Conservation (phyloP, 1,140 invertebrate species). For the Hestina assimilis region DNA sequence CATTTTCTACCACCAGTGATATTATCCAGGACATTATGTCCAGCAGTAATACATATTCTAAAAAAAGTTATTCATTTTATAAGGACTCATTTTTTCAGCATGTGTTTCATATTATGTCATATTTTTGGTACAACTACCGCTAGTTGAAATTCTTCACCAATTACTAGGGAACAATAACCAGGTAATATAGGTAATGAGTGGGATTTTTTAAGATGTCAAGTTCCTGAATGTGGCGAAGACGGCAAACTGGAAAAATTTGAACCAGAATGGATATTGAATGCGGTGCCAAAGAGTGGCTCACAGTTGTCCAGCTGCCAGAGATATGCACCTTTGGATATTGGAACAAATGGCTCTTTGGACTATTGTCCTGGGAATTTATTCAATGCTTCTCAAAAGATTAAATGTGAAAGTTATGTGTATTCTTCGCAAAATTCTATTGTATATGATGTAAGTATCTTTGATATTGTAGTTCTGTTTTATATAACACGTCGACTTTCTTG, state of each 20-base stretch:
- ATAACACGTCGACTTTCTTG: too few relatives aligned
- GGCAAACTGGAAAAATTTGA: constrained; percentile 25
- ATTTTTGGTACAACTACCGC: too few relatives aligned
- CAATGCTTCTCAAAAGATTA: constrained; percentile 16
- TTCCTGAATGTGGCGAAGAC: constrained; percentile 55
- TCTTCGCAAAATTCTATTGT: constrained; percentile 53
- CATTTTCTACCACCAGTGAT: too few relatives aligned
- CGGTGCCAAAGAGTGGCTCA: constrained; percentile 35
- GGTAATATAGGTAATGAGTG: too few relatives aligned
- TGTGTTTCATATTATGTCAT: too few relatives aligned
- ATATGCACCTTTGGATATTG: constrained; percentile 22
- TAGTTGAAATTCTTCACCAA: too few relatives aligned
- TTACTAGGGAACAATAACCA: too few relatives aligned
- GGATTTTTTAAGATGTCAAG: constrained; percentile 51
- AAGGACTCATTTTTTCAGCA: too few relatives aligned
- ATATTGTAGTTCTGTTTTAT: too few relatives aligned
- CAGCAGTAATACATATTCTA: too few relatives aligned
- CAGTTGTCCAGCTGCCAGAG: constrained; percentile 46
- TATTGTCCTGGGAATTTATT: constrained; percentile 44
- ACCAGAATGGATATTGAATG: constrained; percentile 43
- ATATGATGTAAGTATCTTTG: constrained; percentile 48
- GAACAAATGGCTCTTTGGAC: constrained; percentile 26
- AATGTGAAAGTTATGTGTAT: constrained; percentile 51
- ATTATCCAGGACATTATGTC: too few relatives aligned
- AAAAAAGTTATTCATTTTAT: too few relatives aligned